Base-by-base conservation (phyloP, 2,797 vertebrate species). In the Muscicapa comitata region DNA sequence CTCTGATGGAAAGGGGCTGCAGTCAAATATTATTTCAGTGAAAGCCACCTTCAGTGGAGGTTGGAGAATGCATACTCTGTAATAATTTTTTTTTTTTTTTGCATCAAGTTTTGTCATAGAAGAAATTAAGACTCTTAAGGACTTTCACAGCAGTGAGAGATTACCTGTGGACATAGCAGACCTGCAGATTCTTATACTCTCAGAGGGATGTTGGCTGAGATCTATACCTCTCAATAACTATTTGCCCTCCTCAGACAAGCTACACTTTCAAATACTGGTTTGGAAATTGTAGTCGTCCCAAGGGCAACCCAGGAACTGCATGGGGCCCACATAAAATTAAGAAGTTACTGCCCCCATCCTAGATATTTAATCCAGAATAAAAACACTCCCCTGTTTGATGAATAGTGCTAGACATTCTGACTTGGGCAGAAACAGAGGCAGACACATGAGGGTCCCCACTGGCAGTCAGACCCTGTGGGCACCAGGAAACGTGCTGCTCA, bases 21-120 rank as follows among this genome's bases (percentile, higher is more conserved):
- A 80, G 57, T 55, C 70, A 96, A 95, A 74, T 77, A 31, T 73
- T 71, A 59, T 88, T 93, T 88, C 66, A 70, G 54, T 35, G 63
- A 81, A 81, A 76, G 20, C 35, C 61, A 55, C n/a, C 43, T 10
- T 65, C 3, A 2, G 20, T 35, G 35, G 33, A 79, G 38, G 31
- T 45, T 62, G 68, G 53, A 67, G 57, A 84, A 93, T 57, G 28
- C 35, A 59, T 59, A 31, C 37, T 59, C 40, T 78, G 11, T 54
- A 58, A 54, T 13, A 3, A n/a, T 13, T 18, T 5, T n/a, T 43
- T 38, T 28, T 38, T 19, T 26, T 38, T 47, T 45, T 45, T 28
- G 12, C 7, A 86, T 86, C 54, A 58, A 73, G 23, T 54, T 80
- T 88, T 88, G 24, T 67, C 75, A 61, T 38, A 78, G 65, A 59